phyloP scores from a whole-genome alignment of 2,797 vertebrate species.

The Antennarius maculatus region DNA sequence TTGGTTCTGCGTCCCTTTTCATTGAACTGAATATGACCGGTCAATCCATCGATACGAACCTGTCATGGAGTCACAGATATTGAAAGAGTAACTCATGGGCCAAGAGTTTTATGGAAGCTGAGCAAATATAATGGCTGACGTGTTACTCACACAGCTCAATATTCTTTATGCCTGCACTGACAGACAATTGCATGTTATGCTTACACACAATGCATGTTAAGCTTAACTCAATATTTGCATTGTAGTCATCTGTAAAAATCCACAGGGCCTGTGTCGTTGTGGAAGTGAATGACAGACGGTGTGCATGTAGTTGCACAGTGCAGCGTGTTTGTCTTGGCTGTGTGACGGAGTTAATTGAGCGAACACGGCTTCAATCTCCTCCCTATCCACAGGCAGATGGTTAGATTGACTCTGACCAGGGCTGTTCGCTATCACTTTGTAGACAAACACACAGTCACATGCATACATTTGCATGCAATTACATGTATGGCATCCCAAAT shows the following conservation, averaged over 20 bases:
- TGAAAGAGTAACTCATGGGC: slow-evolving; percentile 4
- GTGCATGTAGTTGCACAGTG: slow-evolving; percentile 53
- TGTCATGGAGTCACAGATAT: slow-evolving; percentile 62
- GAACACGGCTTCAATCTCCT: slow-evolving; percentile 73
- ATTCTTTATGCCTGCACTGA: slow-evolving; percentile 5
- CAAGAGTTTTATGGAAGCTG: neutral
- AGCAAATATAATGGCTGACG: slow-evolving; percentile 25
- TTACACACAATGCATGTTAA: slow-evolving; percentile 36
- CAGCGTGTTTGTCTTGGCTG: slow-evolving; percentile 74
- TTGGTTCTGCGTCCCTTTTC: slow-evolving; percentile 97
- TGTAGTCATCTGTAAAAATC: slow-evolving; percentile 35
- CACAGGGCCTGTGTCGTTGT: slow-evolving; percentile 10
- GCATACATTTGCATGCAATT: slow-evolving; percentile 15
- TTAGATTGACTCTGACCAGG: slow-evolving; percentile 69
- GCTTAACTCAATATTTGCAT: slow-evolving; percentile 27
- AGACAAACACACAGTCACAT: slow-evolving; percentile 43
- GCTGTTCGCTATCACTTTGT: slow-evolving; percentile 59
- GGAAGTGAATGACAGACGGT: slow-evolving; percentile 61
- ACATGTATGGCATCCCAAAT: slow-evolving; percentile 18
- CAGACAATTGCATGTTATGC: slow-evolving; percentile 15
- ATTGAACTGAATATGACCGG: slow-evolving; percentile 97
- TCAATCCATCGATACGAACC: slow-evolving; percentile 95
- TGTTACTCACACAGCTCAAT: slow-evolving; percentile 7
- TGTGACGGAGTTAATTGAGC: slow-evolving; percentile 80
- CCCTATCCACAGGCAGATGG: slow-evolving; percentile 77